These are phyloP conservation scores for Iselma pallidipennis DNA, from an alignment of 2,888 invertebrate species.

Conservation along the genomic window DNA sequence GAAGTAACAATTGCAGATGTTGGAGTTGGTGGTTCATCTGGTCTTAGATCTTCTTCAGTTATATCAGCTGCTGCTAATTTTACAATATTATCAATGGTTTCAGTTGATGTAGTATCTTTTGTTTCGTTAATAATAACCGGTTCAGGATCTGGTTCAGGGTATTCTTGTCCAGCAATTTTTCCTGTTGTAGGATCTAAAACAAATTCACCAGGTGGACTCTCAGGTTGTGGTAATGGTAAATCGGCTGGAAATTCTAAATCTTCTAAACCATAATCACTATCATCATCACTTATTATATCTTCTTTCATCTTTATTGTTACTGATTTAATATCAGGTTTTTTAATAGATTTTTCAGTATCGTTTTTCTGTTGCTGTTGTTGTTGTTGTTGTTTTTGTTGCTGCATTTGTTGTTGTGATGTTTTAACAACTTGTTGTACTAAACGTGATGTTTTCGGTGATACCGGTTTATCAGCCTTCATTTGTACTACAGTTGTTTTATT, in stretches of 20 bases:
- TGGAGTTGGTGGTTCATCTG: slow-evolving; percentile 21
- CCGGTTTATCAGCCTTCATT: slow-evolving; percentile 30
- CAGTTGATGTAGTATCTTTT: slow-evolving; percentile 17
- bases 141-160: slow-evolving; percentile 46
- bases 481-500: slow-evolving; percentile 39
- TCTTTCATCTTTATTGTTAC: slow-evolving; percentile 8
- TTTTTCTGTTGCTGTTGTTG: slow-evolving; percentile 25
- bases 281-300: slow-evolving; percentile 40
- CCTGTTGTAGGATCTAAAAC: slow-evolving; percentile 74
- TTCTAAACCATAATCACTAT: slow-evolving; percentile 63
- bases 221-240: slow-evolving; percentile 60
- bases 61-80: slow-evolving; percentile 52
- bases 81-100: slow-evolving; percentile 49
- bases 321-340: slow-evolving; percentile 16
- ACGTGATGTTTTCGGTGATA: slow-evolving; percentile 14
- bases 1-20: neutral
- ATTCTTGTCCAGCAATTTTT: slow-evolving; percentile 46
- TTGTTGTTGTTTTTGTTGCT: slow-evolving; percentile 25
- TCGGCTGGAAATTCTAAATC: slow-evolving; percentile 67
- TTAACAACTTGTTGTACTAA: slow-evolving; percentile 7
- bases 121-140: slow-evolving; percentile 11
- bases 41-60: slow-evolving; percentile 46
- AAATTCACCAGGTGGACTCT: slow-evolving; percentile 69
- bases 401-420: slow-evolving; percentile 27
- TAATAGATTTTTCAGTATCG: slow-evolving; percentile 20